Conservation (phyloP, 2,113 vertebrate genomes). For the Dromiciops gliroides region DNA sequence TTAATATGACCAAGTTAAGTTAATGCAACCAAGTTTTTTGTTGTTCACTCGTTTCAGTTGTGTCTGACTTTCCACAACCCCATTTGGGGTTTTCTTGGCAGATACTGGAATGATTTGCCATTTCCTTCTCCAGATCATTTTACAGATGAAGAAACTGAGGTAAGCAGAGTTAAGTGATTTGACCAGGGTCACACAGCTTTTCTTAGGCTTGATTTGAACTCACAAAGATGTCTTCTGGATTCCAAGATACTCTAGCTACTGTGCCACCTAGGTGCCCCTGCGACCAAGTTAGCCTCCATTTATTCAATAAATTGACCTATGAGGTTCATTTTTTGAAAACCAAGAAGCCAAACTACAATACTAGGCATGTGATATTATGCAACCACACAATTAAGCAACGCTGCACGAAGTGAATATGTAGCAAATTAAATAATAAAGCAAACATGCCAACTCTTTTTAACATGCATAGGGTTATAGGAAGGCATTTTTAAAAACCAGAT, state of each 20-base stretch:
- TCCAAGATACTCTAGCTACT: too few species aligned
- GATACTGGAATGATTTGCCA: too few species aligned
- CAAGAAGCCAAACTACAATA: neutral
- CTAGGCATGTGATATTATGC: neutral
- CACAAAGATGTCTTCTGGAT: too few species aligned
- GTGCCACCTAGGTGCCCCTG: neutral
- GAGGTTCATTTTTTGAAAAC: neutral
- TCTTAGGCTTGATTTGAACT: too few species aligned
- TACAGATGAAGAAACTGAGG: too few species aligned
- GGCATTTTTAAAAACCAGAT: neutral
- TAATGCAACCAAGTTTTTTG: neutral
- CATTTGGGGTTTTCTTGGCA: too few species aligned
- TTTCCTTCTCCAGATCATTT: too few species aligned
- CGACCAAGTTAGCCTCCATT: neutral
- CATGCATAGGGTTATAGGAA: neutral
- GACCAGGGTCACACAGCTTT: too few species aligned
- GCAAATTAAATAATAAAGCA: neutral
- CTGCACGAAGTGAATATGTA: neutral
- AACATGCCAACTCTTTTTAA: neutral
- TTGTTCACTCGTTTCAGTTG: too few species aligned
- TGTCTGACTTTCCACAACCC: too few species aligned
- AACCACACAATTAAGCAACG: neutral
- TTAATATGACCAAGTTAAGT: too few species aligned
- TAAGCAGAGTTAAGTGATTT: too few species aligned
- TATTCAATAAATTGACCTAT: neutral